These are phyloP conservation scores for Hydrotaea diabolus DNA, from an alignment of 2,888 invertebrate genomes.

Conservation along the genomic window DNA sequence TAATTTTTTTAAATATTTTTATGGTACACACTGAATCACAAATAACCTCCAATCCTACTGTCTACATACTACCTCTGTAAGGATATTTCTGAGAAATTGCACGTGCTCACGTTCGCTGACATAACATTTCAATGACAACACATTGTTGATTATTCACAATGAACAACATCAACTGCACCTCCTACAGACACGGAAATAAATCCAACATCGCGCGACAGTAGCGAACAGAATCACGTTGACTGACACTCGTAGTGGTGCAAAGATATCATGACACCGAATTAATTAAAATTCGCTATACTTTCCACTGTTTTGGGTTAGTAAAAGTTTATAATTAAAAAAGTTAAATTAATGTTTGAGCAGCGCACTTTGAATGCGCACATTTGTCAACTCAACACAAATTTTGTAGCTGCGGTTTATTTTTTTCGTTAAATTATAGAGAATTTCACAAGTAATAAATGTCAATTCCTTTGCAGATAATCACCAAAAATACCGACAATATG, in stretches of 20 bases:
- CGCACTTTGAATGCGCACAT: slow-evolving; percentile 42
- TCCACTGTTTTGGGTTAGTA: slow-evolving; percentile 37
- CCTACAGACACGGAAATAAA: not conserved
- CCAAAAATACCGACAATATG: not conserved
- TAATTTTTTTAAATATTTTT: no score
- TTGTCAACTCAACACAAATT: slow-evolving; percentile 14
- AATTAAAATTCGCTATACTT: slow-evolving; percentile 44
- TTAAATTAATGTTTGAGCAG: slow-evolving; percentile 57
- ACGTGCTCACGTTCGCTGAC: no score
- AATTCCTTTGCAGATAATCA: slow-evolving; percentile 16
- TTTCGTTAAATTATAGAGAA: slow-evolving; percentile 27
- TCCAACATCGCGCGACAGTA: not conserved
- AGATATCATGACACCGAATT: slow-evolving; percentile 29
- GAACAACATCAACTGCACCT: not conserved
- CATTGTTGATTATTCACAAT: not conserved
- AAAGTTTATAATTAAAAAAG: slow-evolving; percentile 67
- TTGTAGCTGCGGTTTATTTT: slow-evolving; percentile 3
- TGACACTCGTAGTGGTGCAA: not conserved
- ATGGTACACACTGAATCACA: no score
- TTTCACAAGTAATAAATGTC: slow-evolving; percentile 47
- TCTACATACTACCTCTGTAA: no score
- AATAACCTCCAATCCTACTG: no score
- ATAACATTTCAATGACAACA: not conserved
- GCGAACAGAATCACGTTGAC: not conserved
- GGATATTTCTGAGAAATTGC: no score